Base-by-base conservation (phyloP, 2,888 invertebrate species). In the Diplolepis rosae region DNA sequence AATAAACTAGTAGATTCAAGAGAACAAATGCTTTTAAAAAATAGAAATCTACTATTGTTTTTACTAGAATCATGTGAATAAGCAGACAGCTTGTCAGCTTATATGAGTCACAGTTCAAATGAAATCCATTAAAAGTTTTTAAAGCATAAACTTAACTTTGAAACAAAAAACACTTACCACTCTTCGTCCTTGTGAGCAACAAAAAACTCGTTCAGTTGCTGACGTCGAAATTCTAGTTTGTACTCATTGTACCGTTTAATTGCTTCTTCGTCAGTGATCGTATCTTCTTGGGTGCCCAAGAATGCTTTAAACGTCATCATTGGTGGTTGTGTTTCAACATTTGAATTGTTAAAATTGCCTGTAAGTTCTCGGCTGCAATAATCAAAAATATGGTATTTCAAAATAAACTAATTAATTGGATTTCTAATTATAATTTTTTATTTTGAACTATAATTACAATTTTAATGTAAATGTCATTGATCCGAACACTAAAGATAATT, bases 151-250 rank as follows among this genome's bases (percentile, higher is more conserved):
- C 9, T 18, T 11, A 6, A n/a, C 15, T 27, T 27, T 11, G 11
- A 50, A 61, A 66, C 7, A 42, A 30, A n/a, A 24, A 72, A 24
- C 27, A 90, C 95, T 91, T 92, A 99, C 99, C 99, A 99, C 94
- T 99, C 99, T 90, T 99, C 99, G 86, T 99, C 99, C 90, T 99
- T 99, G 91, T 99, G 99, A 54, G 96, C 95, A 83, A 98, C 95
- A 90, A 99, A 99, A 91, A 99, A 99, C 89, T 99, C 98, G 90
- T 98, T 98, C 69, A 99, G 92, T 89, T 99, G 99, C 88, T 98
- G 97, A 68, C 97, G 92, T 84, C 96, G 95, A 89, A 98, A 99
- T 85, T 99, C 99, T 84, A 96, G 91, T 90, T 99, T 99, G 90
- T 99, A 99, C 87, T 99, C 98, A 89, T 97, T 98, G 90, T 99